Conservation (phyloP, 1,140 invertebrate species). For the Macrocentrus cingulum region DNA sequence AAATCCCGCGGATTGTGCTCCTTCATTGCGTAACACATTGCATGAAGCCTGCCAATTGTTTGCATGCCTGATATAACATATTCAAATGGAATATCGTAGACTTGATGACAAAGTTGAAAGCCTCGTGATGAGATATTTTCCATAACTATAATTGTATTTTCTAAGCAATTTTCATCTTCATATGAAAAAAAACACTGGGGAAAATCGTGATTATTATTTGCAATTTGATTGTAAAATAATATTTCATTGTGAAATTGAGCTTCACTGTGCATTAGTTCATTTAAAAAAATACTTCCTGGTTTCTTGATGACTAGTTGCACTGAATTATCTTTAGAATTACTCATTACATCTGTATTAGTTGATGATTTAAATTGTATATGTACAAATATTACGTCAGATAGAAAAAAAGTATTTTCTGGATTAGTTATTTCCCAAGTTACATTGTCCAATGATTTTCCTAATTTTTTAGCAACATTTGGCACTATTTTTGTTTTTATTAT, state of each 20-base stretch:
- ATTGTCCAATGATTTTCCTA: too few relatives aligned
- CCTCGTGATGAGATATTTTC: slow-evolving; percentile 38
- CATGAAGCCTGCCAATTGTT: slow-evolving; percentile 51
- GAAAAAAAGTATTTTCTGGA: too few relatives aligned
- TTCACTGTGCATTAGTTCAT: background rate
- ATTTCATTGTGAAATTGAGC: slow-evolving; percentile 45
- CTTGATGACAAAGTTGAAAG: slow-evolving; percentile 21
- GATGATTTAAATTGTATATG: slow-evolving; percentile 17
- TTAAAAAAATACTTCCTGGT: background rate
- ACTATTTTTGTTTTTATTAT: too few relatives aligned
- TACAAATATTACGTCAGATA: slow-evolving; percentile 32
- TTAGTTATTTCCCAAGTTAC: too few relatives aligned
- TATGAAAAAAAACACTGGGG: slow-evolving; percentile 29
- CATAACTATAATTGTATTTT: slow-evolving; percentile 35
- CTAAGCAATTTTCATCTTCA: background rate
- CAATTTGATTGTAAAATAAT: slow-evolving; percentile 37
- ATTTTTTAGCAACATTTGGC: too few relatives aligned
- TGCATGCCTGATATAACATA: slow-evolving; percentile 41
- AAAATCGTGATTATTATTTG: slow-evolving; percentile 4
- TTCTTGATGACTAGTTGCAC: slow-evolving; percentile 28
- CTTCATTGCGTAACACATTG: slow-evolving; percentile 45
- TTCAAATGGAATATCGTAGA: slow-evolving; percentile 26
- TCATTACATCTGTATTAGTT: background rate
- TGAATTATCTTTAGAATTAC: background rate
- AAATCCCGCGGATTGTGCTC: slow-evolving; percentile 37